These are phyloP conservation scores for Limanda limanda DNA, from an alignment of 2,113 vertebrate genomes.

Conservation along the genomic window DNA sequence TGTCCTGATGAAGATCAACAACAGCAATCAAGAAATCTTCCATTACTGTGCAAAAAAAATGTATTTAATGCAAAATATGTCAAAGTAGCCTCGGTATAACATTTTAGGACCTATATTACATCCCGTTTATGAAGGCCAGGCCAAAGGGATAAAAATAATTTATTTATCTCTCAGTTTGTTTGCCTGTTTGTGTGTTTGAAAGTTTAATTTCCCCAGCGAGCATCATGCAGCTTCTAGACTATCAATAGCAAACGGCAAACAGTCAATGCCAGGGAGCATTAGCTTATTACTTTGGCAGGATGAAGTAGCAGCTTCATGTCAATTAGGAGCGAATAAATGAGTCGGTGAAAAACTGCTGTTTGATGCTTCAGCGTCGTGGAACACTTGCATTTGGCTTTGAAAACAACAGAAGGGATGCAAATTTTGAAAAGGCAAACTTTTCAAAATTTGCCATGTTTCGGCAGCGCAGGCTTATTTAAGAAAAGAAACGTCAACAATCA, in stretches of 20 bases:
- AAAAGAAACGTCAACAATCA: neutral
- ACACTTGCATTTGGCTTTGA: conserved; percentile 38
- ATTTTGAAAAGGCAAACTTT: conserved; percentile 17
- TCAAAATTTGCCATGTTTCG: neutral
- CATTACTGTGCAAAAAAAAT: neutral
- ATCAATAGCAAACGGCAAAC: conserved; percentile 53
- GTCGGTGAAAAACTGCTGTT: conserved; percentile 49
- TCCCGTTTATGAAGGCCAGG: neutral
- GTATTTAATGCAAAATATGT: no score
- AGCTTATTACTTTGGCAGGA: conserved; percentile 73
- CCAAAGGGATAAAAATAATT: conserved; percentile 8
- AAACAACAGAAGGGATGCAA: conserved; percentile 32
- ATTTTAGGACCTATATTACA: neutral
- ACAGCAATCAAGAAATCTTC: neutral
- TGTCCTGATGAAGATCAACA: neutral
- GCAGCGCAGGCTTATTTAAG: neutral
- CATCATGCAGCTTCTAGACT: conserved; percentile 39
- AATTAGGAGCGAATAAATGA: conserved; percentile 59
- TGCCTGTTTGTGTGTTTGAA: conserved; percentile 23
- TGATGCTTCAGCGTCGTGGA: conserved; percentile 37
- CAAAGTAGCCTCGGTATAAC: neutral
- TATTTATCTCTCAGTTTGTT: conserved; percentile 12
- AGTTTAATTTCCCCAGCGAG: conserved; percentile 54
- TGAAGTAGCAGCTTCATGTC: conserved; percentile 52
- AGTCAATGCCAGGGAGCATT: conserved; percentile 60